Evolutionary conservation across 2,888 invertebrate genomes (phyloP).

Genomic region (Hypercompe scribonia): DNA sequence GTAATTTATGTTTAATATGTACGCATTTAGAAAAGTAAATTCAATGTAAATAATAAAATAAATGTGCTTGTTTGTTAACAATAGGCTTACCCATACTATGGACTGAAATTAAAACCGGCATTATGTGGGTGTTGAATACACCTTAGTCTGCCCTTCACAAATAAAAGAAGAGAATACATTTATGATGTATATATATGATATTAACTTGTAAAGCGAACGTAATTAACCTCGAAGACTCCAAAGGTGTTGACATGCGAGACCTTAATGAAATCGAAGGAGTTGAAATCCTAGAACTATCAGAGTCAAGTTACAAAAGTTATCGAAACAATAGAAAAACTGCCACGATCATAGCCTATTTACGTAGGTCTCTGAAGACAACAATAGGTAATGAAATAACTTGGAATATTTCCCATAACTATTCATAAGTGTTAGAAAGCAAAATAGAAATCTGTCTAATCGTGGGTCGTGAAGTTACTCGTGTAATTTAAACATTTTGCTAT

Average conservation of each 20-base stretch:
- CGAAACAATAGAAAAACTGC: background rate
- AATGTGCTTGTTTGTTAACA: background rate
- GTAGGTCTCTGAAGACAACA: background rate
- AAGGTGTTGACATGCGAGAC: background rate
- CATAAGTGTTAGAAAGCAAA: background rate
- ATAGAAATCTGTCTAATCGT: background rate
- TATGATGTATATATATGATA: background rate
- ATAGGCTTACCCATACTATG: too few species aligned
- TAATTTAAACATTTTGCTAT: background rate
- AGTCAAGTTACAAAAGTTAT: background rate
- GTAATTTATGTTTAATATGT: too few species aligned
- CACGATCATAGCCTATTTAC: background rate
- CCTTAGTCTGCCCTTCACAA: background rate
- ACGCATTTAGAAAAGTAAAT: too few species aligned
- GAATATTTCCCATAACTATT: background rate
- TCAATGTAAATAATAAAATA: too few species aligned
- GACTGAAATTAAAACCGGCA: background rate
- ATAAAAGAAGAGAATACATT: background rate
- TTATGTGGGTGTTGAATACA: too few species aligned
- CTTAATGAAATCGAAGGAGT: background rate
- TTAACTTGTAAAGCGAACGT: background rate
- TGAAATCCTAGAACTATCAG: background rate
- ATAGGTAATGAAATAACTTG: constrained; percentile 4
- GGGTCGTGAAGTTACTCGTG: background rate
- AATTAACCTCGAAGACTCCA: background rate